These are phyloP conservation scores for Meganola albula DNA, from an alignment of 2,888 invertebrate species.

Conservation along the genomic window DNA sequence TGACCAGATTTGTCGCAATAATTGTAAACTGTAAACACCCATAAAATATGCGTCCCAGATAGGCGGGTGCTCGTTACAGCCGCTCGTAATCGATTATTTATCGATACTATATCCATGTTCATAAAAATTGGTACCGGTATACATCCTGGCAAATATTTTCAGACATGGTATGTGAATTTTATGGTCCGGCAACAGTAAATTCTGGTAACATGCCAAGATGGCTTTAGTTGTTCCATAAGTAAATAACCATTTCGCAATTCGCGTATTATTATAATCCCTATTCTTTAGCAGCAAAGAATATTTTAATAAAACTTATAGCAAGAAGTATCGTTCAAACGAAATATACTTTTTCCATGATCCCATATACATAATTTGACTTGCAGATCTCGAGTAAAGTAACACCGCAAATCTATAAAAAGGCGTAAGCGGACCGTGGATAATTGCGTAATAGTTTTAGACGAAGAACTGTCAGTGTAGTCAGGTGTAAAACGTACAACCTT, in stretches of 20 bases:
- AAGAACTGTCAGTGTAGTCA: slow-evolving; percentile 49
- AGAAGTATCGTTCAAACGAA: no score
- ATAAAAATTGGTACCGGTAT: slow-evolving; percentile 18
- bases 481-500: slow-evolving; percentile 58
- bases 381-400: no score
- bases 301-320: no score
- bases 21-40: slow-evolving; percentile 43
- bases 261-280: no score
- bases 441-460: slow-evolving; percentile 41
- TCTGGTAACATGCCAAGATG: no score
- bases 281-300: no score
- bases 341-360: no score
- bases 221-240: no score
- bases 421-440: slow-evolving; percentile 30
- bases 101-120: slow-evolving; percentile 27
- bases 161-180: slow-evolving; percentile 21
- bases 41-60: slow-evolving; percentile 38
- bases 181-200: slow-evolving; percentile 18
- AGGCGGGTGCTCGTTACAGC: slow-evolving; percentile 39
- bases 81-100: slow-evolving; percentile 30
- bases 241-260: no score
- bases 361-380: no score
- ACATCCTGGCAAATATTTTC: slow-evolving; percentile 21
- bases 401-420: no score
- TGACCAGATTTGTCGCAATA: slow-evolving; percentile 37